Percentiles rank a stretch among this genome's conserved stretches.
Evolutionary conservation across 2,797 vertebrate species (phyloP).

Genomic region (Acanthopagrus latus): DNA sequence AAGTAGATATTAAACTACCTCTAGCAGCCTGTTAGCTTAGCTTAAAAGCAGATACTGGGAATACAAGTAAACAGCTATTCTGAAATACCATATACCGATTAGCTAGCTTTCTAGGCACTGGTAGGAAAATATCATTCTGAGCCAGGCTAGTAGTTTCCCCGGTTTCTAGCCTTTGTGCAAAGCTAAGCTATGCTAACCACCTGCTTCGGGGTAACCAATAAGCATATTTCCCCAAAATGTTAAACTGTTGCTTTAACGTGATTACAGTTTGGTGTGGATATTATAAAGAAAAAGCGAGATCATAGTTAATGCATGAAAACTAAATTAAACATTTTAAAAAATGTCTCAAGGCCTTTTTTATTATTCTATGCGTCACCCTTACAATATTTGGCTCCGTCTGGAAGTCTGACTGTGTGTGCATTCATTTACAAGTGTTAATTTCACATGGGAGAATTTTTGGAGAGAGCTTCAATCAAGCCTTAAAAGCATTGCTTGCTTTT

Average conservation of each 20-base stretch:
- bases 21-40: background rate
- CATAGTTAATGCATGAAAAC: background rate
- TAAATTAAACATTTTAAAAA: conserved; percentile 4
- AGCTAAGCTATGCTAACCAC: background rate
- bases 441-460: conserved; percentile 19
- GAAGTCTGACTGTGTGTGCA: background rate
- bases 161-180: background rate
- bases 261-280: background rate
- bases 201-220: background rate
- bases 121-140: too few species aligned
- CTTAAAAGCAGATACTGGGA: background rate
- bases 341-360: background rate
- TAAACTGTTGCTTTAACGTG: background rate
- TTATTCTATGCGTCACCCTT: background rate
- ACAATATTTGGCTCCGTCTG: background rate
- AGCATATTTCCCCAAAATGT: background rate
- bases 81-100: background rate
- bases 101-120: background rate
- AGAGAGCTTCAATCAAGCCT: conserved; percentile 23
- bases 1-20: background rate
- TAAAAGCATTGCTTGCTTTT: conserved; percentile 46
- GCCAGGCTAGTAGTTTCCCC: background rate
- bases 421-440: conserved; percentile 14
- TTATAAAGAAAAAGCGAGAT: background rate
- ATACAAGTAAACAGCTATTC: background rate